A percentile compares a stretch with the other conserved stretches of the same genome.
Conservation (phyloP, 2,888 invertebrate genomes). For the Drosophila birchii region DNA sequence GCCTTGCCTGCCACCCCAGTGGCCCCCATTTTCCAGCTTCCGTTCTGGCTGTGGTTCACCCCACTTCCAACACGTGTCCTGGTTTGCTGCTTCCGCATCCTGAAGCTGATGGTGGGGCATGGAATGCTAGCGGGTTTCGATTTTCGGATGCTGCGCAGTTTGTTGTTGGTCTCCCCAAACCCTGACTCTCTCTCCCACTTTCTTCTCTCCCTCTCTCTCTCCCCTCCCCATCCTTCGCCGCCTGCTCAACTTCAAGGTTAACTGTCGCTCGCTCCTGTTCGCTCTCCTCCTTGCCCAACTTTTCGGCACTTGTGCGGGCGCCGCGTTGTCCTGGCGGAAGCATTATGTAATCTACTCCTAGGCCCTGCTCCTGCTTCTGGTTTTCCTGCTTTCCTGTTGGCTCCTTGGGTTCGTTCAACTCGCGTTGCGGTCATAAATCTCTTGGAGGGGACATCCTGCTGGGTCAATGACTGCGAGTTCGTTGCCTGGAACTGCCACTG, state of each 20-base stretch:
- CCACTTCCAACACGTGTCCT: slow-evolving; percentile 69
- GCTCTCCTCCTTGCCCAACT: slow-evolving; percentile 53
- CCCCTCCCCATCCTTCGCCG: slow-evolving; percentile 15
- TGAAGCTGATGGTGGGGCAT: slow-evolving; percentile 54
- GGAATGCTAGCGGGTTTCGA: slow-evolving; percentile 51
- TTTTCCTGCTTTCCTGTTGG: slow-evolving; percentile 38
- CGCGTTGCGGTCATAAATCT: slow-evolving; percentile 64
- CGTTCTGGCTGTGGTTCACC: slow-evolving; percentile 4
- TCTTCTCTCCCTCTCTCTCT: neutral
- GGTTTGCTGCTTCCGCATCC: slow-evolving; percentile 12
- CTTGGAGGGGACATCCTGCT: slow-evolving; percentile 44
- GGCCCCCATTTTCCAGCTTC: slow-evolving; percentile 49
- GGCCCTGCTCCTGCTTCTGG: neutral
- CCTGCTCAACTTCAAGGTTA: slow-evolving; percentile 74
- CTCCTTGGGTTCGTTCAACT: slow-evolving; percentile 68
- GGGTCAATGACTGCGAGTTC: slow-evolving; percentile 71
- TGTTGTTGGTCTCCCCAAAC: slow-evolving; percentile 47
- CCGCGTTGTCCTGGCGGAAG: slow-evolving; percentile 53
- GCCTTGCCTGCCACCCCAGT: slow-evolving; percentile 5
- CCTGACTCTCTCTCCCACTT: neutral
- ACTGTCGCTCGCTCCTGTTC: slow-evolving; percentile 48
- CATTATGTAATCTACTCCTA: slow-evolving; percentile 59
- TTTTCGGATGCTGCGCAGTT: slow-evolving; percentile 65
- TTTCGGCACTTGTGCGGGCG: slow-evolving; percentile 59
- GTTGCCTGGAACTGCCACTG: slow-evolving; percentile 49